Evolutionary conservation across 2,888 invertebrate genomes (phyloP), one percentile per base, ranked within the genome.

Genomic region (Odontocerum albicorne): DNA sequence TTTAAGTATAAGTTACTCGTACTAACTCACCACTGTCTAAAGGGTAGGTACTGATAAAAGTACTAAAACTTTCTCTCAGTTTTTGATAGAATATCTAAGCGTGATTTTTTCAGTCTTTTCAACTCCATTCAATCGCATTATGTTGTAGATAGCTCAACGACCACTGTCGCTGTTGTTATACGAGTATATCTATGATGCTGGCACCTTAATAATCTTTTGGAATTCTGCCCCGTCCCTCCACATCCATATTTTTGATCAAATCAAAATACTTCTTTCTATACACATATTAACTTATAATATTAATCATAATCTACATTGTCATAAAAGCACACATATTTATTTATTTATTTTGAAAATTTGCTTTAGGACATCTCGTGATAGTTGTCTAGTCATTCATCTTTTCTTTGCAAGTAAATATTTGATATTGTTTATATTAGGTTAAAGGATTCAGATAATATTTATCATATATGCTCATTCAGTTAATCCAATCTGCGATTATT

Each of bases 171-270:
- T n/a, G n/a, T n/a, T n/a, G n/a, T n/a, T n/a, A n/a, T n/a, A n/a
- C n/a, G n/a, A n/a, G n/a, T n/a, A n/a, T 96, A 62, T 93, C 92
- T 60, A 94, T 93, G 76, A 93, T 94, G 93, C 81, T 94, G 70
- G 92, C 93, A 66, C 93, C 93, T 79, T 92, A 92, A 90, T 83
- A 72, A 36, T 43, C 22, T 55, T 47, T 45, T 36, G 33, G 43
- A 36, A 36, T 40, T 32, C 38, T 40, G 20, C 43, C 55, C 59
- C 69, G 68, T 63, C 64, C 65, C 60, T 60, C 62, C 57, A 60
- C 63, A 40, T 49, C 55, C 57, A 21, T 44, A 22, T 39, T 44
- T 38, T 49, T 12, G 21, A 47, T 21, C 13, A 12, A 40, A 47
- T 45, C 52, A 36, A 38, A 32, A 42, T 15, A 36, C 19, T 42